Conservation (phyloP, 2,113 vertebrate genomes). For the Chaenogobius annularis region DNA sequence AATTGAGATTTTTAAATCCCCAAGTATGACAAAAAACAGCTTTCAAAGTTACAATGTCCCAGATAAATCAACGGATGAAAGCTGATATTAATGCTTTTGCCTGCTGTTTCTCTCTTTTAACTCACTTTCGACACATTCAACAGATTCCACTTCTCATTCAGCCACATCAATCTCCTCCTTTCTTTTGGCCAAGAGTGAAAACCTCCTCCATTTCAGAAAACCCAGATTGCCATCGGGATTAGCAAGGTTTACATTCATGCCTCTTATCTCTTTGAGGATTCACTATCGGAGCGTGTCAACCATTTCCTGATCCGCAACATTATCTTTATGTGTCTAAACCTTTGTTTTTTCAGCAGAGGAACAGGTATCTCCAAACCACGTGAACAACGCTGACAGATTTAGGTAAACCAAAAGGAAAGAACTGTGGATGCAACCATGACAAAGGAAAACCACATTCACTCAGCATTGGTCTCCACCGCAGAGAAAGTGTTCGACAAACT, state of each 20-base stretch:
- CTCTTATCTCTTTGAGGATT: neutral
- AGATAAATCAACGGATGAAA: too few species aligned
- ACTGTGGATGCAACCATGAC: neutral
- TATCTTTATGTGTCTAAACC: slow-evolving; percentile 14
- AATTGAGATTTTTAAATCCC: too few species aligned
- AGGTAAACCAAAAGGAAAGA: slow-evolving; percentile 40
- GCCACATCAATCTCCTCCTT: neutral
- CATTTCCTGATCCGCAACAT: slow-evolving; percentile 19
- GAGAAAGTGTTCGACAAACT: neutral
- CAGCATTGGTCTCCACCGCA: neutral
- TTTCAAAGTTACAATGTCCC: too few species aligned
- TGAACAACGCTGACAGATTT: slow-evolving; percentile 33
- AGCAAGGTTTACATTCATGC: slow-evolving; percentile 8
- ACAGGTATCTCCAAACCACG: slow-evolving; percentile 9
- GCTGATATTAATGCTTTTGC: too few species aligned
- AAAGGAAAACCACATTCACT: neutral
- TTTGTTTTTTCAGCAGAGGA: slow-evolving; percentile 3
- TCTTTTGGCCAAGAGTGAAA: neutral
- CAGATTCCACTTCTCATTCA: slow-evolving; percentile 1
- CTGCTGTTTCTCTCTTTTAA: neutral
- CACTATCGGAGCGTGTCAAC: slow-evolving; percentile 22
- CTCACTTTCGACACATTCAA: slow-evolving; percentile 20
- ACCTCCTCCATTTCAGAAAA: slow-evolving; percentile 17
- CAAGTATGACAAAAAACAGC: too few species aligned
- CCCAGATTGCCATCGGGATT: slow-evolving; percentile 16